phyloP scores from a whole-genome alignment of 2,888 invertebrate genomes.

The Suillia variegata region DNA sequence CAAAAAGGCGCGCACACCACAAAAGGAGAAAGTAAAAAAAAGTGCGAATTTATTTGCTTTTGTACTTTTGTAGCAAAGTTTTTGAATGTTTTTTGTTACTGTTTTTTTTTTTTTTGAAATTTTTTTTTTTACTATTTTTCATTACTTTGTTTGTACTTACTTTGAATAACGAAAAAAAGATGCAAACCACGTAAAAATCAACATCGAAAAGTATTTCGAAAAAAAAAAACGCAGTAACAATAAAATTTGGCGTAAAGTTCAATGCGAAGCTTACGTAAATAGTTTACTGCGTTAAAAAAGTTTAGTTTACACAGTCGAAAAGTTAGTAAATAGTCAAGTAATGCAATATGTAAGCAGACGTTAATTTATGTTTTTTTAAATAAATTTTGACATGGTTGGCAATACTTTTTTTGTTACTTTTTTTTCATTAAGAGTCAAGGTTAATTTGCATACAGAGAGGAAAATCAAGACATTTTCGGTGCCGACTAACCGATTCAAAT shows the following conservation, averaged over 20 bases:
- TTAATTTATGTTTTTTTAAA: no score
- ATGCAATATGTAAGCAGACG: no score
- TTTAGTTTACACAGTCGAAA: not conserved
- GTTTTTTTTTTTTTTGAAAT: no score
- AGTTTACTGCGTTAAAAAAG: not conserved
- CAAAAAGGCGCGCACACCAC: slow-evolving; percentile 45
- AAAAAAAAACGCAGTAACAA: not conserved
- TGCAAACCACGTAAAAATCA: not conserved
- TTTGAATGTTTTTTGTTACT: slow-evolving; percentile 15
- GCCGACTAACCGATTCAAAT: no score
- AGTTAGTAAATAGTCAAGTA: no score
- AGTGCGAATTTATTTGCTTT: slow-evolving; percentile 36
- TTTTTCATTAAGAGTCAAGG: no score
- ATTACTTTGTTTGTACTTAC: slow-evolving; percentile 26
- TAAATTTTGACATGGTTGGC: no score
- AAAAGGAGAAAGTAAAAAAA: slow-evolving; percentile 49
- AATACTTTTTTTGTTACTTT: no score
- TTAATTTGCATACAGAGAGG: no score
- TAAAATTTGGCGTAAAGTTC: slow-evolving; percentile 27
- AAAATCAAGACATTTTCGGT: no score
- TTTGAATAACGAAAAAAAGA: slow-evolving; percentile 8
- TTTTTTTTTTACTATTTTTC: slow-evolving; percentile 14
- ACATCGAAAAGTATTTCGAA: not conserved
- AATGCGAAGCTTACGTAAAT: slow-evolving; percentile 38
- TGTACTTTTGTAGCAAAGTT: slow-evolving; percentile 24